Percentiles rank a stretch among this genome's conserved stretches.
These are phyloP conservation scores for Eubucco bourcierii DNA, from an alignment of 2,113 vertebrate genomes.

Conservation along the genomic window DNA sequence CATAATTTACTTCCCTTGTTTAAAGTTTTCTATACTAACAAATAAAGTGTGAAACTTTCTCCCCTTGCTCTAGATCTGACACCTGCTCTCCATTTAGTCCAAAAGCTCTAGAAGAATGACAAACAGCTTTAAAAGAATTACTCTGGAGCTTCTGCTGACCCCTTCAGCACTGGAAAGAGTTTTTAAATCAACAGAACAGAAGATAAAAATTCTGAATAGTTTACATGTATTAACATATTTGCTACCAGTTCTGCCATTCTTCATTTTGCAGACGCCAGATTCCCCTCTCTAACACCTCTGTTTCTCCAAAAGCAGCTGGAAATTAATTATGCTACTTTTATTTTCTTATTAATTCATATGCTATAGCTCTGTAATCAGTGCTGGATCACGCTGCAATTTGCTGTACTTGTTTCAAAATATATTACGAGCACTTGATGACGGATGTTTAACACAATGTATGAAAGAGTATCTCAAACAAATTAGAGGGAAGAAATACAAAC, in stretches of 20 bases:
- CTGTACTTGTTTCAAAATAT: constrained; percentile 45
- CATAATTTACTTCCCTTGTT: background rate
- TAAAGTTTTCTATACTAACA: background rate
- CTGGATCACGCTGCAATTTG: constrained; percentile 48
- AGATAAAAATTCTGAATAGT: background rate
- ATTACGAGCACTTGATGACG: constrained; percentile 38
- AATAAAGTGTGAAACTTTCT: background rate
- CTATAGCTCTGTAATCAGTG: constrained; percentile 54
- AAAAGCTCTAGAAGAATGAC: background rate
- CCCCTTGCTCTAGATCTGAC: background rate
- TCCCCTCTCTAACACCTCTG: constrained; percentile 19
- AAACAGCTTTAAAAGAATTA: background rate
- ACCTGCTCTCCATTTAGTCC: background rate
- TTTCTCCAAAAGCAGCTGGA: constrained; percentile 58
- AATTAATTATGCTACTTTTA: constrained; percentile 58
- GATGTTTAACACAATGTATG: constrained; percentile 37
- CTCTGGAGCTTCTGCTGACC: background rate
- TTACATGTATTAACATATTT: background rate
- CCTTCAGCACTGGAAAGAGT: background rate
- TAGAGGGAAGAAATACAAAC: constrained; percentile 35
- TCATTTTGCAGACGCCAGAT: background rate
- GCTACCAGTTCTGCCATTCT: background rate
- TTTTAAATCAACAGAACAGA: background rate
- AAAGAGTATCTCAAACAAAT: constrained; percentile 55
- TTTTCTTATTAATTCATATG: constrained; percentile 60